phyloP scores from a whole-genome alignment of 2,888 invertebrate genomes.

The Pardosa pseudoannulata region DNA sequence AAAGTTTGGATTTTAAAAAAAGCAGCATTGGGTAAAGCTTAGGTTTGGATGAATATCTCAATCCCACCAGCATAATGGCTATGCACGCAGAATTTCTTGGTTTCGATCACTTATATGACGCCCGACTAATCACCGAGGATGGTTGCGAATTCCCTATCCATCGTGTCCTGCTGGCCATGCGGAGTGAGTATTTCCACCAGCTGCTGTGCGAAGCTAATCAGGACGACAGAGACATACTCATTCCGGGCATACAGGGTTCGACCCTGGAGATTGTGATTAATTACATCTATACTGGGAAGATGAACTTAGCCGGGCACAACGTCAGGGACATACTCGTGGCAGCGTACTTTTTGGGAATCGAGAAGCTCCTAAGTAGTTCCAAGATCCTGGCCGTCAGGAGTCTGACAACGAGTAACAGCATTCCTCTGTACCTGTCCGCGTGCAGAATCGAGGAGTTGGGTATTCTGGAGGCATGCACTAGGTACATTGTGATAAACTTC shows the following conservation, averaged over 20 bases:
- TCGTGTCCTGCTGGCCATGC: neutral
- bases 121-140: constrained; percentile 12
- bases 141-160: constrained; percentile 28
- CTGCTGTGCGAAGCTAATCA: neutral
- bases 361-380: neutral
- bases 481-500: constrained; percentile 29
- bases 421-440: constrained; percentile 3
- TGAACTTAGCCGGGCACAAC: constrained; percentile 5
- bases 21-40: too few species aligned
- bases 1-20: too few species aligned
- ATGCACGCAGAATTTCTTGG: neutral
- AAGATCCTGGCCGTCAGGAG: neutral
- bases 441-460: neutral
- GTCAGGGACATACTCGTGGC: constrained; percentile 16
- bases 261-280: constrained; percentile 16
- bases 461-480: constrained; percentile 5
- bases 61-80: neutral
- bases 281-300: constrained; percentile 10
- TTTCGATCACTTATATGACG: constrained; percentile 19
- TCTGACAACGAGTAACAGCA: neutral
- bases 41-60: too few species aligned
- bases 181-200: constrained; percentile 24
- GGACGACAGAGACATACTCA: neutral
- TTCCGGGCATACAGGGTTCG: neutral
- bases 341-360: neutral